Percentiles rank a stretch among this genome's conserved stretches.
Evolutionary conservation across 2,888 invertebrate species (phyloP).

Genomic region (Rhimphoctona megacephalus): DNA sequence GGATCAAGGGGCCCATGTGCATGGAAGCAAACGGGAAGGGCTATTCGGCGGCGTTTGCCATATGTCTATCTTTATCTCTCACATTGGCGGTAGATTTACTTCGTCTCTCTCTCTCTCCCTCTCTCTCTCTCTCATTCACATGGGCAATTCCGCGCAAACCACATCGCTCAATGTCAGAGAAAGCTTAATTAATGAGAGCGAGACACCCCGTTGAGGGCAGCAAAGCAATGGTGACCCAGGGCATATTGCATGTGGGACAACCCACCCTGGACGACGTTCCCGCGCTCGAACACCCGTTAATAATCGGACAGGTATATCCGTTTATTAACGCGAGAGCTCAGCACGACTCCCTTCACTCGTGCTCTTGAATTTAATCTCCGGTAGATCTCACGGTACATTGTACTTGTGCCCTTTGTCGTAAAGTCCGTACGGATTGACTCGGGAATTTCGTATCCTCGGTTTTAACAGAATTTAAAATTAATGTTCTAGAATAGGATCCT

Average conservation of each 20-base stretch:
- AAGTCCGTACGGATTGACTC: slow-evolving; percentile 29
- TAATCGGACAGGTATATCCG: slow-evolving; percentile 72
- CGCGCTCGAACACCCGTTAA: slow-evolving; percentile 69
- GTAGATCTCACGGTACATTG: slow-evolving; percentile 48
- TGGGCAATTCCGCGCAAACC: slow-evolving; percentile 66
- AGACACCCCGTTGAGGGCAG: slow-evolving; percentile 65
- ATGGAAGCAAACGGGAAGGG: slow-evolving; percentile 22
- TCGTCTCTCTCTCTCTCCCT: neutral
- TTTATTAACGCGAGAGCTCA: slow-evolving; percentile 66
- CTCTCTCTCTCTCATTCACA: slow-evolving; percentile 10
- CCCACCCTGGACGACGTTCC: slow-evolving; percentile 45
- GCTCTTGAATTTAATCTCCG: slow-evolving; percentile 68
- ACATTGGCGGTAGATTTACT: neutral
- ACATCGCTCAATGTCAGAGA: slow-evolving; percentile 73
- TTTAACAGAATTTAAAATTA: slow-evolving; percentile 30
- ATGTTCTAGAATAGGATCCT: neutral
- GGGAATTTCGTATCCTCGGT: slow-evolving; percentile 23
- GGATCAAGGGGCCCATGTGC: slow-evolving; percentile 40
- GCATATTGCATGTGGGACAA: slow-evolving; percentile 55
- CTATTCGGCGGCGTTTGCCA: slow-evolving; percentile 12
- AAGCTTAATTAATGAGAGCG: slow-evolving; percentile 73
- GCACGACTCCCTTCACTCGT: slow-evolving; percentile 35
- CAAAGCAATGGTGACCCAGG: slow-evolving; percentile 53
- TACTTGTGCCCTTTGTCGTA: slow-evolving; percentile 46
- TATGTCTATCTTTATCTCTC: slow-evolving; percentile 4